Base-by-base conservation (phyloP, 2,797 vertebrate genomes). In the Ispidina lecontei region DNA sequence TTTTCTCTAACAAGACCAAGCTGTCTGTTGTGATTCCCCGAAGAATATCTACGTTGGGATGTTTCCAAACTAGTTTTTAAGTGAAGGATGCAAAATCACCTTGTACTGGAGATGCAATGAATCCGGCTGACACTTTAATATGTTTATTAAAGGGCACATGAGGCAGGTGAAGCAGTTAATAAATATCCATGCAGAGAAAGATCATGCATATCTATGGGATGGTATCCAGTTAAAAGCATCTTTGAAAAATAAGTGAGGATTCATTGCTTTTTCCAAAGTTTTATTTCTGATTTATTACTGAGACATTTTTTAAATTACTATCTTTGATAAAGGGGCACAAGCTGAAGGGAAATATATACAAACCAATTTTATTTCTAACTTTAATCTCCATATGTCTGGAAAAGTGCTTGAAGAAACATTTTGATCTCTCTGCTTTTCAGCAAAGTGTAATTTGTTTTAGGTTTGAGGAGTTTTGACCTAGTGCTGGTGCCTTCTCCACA, bases 261-360 rank as follows among this genome's bases (percentile, higher is more conserved):
- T 91, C 95, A 88, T 23, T 87, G 79, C 51, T 84, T 97, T 88
- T 58, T 77, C 46, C 26, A 9, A 79, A 80, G 33, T 91, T 95
- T 94, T 89, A 81, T 92, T 95, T 91, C 60, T 96, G 84, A 93
- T 93, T 95, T 95, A 97, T 96, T 95, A 91, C 62, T 31, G 62
- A 85, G 62, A 85, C 79, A 78, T 94, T 96, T 96, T 96, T 83
- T 70, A 96, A 82, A 95, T 80, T 31, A 89, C 82, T 96, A 14
- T 89, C 56, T 95, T 79, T 87, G 58, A 92, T 79, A 90, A 95
- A 94, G 73, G 92, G 89, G 84, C 73, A 76, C 69, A 82, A 75
- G 70, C 86, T 91, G 85, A 96, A 96, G 89, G 80, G 59, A 95
- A 95, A 91, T 89, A 91, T 59, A 91, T 67, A 87, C 67, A 91